Evolutionary conservation across 2,113 vertebrate species (phyloP).

Genomic region (Carassius gibelio): DNA sequence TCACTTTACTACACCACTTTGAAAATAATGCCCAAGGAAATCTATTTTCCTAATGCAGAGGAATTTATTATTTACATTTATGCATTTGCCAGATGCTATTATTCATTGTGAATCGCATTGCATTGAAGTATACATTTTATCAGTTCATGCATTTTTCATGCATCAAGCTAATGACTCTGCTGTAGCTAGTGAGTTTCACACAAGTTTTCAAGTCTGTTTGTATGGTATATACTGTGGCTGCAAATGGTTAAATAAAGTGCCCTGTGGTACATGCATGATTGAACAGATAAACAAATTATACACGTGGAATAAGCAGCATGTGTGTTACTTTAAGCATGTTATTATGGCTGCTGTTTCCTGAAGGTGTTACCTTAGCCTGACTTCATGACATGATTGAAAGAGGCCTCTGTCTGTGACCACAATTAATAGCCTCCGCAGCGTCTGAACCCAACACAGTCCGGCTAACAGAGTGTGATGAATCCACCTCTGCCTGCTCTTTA

Average conservation of each 20-base stretch:
- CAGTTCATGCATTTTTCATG: not conserved
- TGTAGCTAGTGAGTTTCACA: not conserved
- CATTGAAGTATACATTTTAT: not conserved
- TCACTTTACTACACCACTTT: not conserved
- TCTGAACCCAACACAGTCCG: constrained; percentile 35
- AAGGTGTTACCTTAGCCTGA: not conserved
- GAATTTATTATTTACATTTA: not conserved
- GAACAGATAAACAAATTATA: constrained; percentile 1
- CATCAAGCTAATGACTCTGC: not conserved
- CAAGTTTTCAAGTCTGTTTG: not conserved
- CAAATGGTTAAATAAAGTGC: not conserved
- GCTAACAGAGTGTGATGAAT: constrained; percentile 62
- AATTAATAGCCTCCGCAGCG: constrained; percentile 62
- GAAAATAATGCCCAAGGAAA: not conserved
- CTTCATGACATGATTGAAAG: constrained; percentile 19
- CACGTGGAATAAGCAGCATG: not conserved
- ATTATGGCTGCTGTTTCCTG: not conserved
- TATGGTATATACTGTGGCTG: not conserved
- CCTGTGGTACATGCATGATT: not conserved
- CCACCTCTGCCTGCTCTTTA: constrained; percentile 58
- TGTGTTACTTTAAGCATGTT: not conserved
- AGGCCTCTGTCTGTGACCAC: constrained; percentile 35
- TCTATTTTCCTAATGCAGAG: not conserved
- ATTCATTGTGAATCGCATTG: not conserved
- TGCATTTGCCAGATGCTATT: not conserved